phyloP scores from a whole-genome alignment of 2,113 vertebrate genomes.

The Urocynchramus pylzowi region DNA sequence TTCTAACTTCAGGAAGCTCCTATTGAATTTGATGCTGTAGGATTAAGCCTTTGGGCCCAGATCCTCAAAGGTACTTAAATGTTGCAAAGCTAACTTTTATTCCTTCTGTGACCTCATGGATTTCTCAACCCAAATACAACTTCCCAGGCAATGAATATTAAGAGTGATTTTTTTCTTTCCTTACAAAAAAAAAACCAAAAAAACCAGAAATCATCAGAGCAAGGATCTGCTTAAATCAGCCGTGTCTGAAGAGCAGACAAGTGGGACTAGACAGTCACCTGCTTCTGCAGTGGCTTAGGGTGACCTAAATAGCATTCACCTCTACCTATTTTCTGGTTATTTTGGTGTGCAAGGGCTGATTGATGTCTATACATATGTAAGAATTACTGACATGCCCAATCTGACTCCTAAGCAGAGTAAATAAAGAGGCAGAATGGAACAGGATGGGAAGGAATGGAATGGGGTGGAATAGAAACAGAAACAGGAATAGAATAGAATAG shows the following conservation, averaged over 20 bases:
- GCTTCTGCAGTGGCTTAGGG: neutral
- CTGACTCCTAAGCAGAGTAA: neutral
- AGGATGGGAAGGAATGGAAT: no score
- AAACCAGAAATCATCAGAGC: neutral
- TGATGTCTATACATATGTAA: neutral
- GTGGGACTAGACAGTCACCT: neutral
- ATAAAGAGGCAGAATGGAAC: neutral
- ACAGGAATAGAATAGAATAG: neutral
- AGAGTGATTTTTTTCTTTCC: neutral
- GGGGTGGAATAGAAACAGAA: no score
- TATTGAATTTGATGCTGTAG: neutral
- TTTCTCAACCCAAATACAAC: neutral
- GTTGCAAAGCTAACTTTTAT: neutral
- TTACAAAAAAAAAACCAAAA: neutral
- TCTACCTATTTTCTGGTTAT: neutral
- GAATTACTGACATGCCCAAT: neutral
- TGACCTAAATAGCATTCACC: neutral
- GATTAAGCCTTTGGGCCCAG: constrained; percentile 17
- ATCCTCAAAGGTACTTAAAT: constrained; percentile 8
- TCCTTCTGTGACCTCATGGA: neutral
- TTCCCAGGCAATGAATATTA: neutral
- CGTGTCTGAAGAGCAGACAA: neutral
- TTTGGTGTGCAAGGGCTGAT: neutral
- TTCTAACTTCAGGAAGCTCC: neutral
- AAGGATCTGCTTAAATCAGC: neutral